Evolutionary conservation across 2,113 vertebrate genomes (phyloP), one percentile per base, ranked within the genome.

Genomic region (Globicephala melas): DNA sequence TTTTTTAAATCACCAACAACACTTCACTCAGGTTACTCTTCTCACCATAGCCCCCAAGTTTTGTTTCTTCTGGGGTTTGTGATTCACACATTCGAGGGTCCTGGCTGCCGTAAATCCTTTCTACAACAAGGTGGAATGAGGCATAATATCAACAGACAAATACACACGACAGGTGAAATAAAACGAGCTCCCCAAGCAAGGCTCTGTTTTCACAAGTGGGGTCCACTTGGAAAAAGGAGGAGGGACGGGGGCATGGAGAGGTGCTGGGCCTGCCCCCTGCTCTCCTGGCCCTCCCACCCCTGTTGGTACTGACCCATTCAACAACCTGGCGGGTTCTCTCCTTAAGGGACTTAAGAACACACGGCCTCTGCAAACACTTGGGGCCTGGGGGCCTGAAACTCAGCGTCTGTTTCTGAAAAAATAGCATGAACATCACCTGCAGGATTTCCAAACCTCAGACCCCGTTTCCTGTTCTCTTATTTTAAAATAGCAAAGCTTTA

Each of bases 241-340:
- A 10, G 10, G 36, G 9, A 1, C 4, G 8, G 55, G 9, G 17
- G 36, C 50, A 21, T 6, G 10, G 55, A 70, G 14, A 3, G 0
- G n/a, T 8, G 23, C 36, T 20, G 31, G 10, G 28, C 21, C n/a
- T 36, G 9, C 7, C 23, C 9, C 5, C 53, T 44, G 20, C 11
- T 18, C 36, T 23, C 76, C 25, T 1, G 23, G 60, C 3, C 0
- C 14, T 6, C 9, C 14, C 0, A 14, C 5, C 1, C 3, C 55
- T 36, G 23, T 31, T 12, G 31, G 53, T 6, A 13, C 41, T 0
- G 31, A 28, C n/a, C 60, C 47, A 26, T 21, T 65, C 23, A 47
- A 11, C 58, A 70, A 28, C 25, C 62, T 1, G 5, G 15, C 38
- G 11, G 77, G 21, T 36, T 31, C 74, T 28, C 20, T 62, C 70